Conservation (phyloP, 30 jellyfish, hydroid and myxozoan species). For the Turritopsis rubra region DNA sequence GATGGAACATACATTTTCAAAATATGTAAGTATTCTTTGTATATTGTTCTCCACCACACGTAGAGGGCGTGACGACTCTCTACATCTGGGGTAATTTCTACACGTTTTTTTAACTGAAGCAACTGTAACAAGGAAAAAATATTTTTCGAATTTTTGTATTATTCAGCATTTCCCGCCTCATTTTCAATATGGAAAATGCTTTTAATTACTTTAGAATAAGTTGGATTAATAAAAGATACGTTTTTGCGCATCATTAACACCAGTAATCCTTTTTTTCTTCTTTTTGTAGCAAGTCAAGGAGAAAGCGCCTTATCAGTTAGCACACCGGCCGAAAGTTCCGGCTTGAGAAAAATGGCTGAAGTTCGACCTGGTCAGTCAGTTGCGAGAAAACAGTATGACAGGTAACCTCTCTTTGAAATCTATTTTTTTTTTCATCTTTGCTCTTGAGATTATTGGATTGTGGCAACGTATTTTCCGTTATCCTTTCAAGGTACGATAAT, state of each 20-base stretch:
- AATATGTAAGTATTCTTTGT: constrained; percentile 43
- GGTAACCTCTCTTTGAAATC: constrained; percentile 21
- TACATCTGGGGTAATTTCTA: no score
- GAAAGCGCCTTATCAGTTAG: constrained; percentile 62
- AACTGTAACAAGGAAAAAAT: no score
- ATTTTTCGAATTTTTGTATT: no score
- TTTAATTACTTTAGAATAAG: no score
- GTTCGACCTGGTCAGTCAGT: constrained; percentile 46
- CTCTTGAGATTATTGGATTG: neutral
- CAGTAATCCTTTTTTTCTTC: neutral
- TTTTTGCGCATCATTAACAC: neutral
- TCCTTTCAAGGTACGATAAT: constrained; percentile 41
- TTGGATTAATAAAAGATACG: no score
- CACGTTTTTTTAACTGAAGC: no score
- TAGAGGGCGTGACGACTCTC: no score
- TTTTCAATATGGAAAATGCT: no score
- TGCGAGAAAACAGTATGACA: constrained; percentile 41
- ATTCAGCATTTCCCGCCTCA: no score
- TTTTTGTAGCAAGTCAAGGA: constrained; percentile 80
- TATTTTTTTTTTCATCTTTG: neutral
- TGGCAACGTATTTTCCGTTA: no score
- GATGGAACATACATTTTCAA: constrained; percentile 73
- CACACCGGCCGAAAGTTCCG: constrained; percentile 46
- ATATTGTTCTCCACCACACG: no score
- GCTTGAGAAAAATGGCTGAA: constrained; percentile 50